Evolutionary conservation across 2,888 invertebrate species (phyloP).

Genomic region (Norana najaformis): DNA sequence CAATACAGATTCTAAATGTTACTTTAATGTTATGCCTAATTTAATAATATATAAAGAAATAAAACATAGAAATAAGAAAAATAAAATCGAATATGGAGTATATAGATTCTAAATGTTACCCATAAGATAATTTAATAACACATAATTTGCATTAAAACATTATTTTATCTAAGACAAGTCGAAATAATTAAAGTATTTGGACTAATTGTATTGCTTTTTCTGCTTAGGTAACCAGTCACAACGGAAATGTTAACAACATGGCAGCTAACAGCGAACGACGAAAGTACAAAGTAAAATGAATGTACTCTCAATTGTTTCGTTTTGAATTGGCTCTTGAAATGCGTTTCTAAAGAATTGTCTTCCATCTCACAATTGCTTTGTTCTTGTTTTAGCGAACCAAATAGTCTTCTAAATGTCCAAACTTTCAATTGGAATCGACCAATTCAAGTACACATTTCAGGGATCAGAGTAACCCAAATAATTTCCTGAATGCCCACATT

Average conservation of each 20-base stretch:
- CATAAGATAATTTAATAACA: neutral
- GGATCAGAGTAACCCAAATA: no score
- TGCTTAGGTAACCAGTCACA: neutral
- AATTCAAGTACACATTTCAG: no score
- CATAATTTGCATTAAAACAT: neutral
- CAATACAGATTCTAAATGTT: neutral
- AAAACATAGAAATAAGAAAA: neutral
- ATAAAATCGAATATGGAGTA: neutral
- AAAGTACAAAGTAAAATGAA: neutral
- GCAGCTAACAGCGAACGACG: conserved; percentile 14
- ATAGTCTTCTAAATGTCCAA: no score
- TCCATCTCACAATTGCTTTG: no score
- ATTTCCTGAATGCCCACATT: no score
- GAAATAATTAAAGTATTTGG: neutral
- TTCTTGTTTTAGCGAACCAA: no score
- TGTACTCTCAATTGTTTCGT: neutral
- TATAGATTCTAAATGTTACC: neutral
- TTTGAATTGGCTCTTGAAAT: neutral
- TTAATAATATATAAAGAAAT: neutral
- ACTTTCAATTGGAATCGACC: no score
- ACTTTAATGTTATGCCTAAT: no score
- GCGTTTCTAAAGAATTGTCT: neutral
- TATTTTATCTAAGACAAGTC: neutral
- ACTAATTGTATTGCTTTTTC: neutral
- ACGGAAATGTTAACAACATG: neutral